Percentiles rank a stretch among this genome's conserved stretches.
Evolutionary conservation across 2,113 vertebrate species (phyloP).

Genomic region (Calidris pygmaea): DNA sequence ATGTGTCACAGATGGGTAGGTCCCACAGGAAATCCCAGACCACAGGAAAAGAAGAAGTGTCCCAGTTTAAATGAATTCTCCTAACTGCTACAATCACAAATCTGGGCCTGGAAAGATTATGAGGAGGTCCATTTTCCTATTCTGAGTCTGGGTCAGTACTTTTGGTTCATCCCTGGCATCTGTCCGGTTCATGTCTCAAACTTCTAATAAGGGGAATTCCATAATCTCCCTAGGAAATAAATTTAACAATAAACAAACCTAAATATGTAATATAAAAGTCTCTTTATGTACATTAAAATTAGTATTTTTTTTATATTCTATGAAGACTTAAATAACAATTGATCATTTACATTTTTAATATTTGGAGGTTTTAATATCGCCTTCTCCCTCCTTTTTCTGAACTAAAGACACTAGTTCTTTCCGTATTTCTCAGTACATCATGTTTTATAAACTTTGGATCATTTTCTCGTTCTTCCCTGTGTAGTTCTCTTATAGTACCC

Average conservation of each 20-base stretch:
- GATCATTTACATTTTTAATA: background rate
- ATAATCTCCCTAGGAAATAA: background rate
- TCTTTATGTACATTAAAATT: background rate
- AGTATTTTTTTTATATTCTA: background rate
- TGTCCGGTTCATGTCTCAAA: background rate
- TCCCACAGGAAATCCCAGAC: background rate
- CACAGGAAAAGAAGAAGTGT: background rate
- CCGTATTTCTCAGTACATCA: background rate
- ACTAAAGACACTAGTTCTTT: background rate
- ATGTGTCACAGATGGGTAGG: background rate
- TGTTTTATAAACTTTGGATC: background rate
- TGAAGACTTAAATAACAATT: background rate
- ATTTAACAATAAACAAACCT: background rate
- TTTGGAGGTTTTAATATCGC: background rate
- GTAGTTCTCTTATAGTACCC: background rate
- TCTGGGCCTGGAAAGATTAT: background rate
- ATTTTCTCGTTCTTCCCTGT: background rate
- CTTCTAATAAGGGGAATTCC: background rate
- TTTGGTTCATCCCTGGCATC: background rate
- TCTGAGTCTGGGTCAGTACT: background rate
- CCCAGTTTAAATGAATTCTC: background rate
- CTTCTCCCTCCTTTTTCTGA: background rate
- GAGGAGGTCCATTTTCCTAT: background rate
- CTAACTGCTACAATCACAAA: background rate
- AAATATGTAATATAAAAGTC: background rate